These are phyloP conservation scores for Matsumurasca onukii DNA, from an alignment of 1,140 invertebrate species.

Conservation along the genomic window DNA sequence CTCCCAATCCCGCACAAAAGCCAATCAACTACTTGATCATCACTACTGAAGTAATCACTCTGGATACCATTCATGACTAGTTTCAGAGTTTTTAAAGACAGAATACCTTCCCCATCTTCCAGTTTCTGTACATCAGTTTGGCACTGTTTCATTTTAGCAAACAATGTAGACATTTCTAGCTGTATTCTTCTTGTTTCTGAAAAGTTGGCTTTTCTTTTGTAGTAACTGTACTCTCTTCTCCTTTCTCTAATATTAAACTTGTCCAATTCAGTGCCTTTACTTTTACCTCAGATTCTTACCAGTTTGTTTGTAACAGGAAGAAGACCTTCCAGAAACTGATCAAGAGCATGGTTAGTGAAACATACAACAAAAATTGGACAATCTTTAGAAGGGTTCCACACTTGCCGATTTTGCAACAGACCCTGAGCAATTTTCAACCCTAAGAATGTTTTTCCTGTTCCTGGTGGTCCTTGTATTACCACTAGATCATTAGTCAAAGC, in stretches of 20 bases:
- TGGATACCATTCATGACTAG: neutral
- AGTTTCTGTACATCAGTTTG: neutral
- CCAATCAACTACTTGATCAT: constrained; percentile 6
- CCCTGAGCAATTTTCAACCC: constrained; percentile 64
- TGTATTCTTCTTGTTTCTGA: neutral
- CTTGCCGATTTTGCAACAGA: constrained; percentile 54
- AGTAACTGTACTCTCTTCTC: constrained; percentile 20
- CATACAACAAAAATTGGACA: constrained; percentile 74
- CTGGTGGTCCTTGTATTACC: constrained; percentile 79
- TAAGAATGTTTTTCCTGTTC: constrained; percentile 78
- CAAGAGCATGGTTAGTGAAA: constrained; percentile 85
- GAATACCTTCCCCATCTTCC: neutral
- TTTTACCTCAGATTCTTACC: constrained; percentile 71
- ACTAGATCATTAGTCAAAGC: constrained; percentile 63
- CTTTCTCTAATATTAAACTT: constrained; percentile 46
- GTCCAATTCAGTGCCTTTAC: constrained; percentile 57
- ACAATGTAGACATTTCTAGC: constrained; percentile 6
- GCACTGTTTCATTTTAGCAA: neutral
- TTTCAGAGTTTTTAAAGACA: neutral
- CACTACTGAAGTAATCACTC: neutral
- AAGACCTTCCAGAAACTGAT: constrained; percentile 84
- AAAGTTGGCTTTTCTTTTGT: constrained; percentile 1
- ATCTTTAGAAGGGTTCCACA: constrained; percentile 10
- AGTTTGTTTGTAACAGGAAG: constrained; percentile 56
- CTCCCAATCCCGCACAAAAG: neutral